A percentile compares a stretch with the other conserved stretches of the same genome.
Evolutionary conservation across 23 tunicate genomes (phyloP).

Genomic region (Trididemnum nubilum): DNA sequence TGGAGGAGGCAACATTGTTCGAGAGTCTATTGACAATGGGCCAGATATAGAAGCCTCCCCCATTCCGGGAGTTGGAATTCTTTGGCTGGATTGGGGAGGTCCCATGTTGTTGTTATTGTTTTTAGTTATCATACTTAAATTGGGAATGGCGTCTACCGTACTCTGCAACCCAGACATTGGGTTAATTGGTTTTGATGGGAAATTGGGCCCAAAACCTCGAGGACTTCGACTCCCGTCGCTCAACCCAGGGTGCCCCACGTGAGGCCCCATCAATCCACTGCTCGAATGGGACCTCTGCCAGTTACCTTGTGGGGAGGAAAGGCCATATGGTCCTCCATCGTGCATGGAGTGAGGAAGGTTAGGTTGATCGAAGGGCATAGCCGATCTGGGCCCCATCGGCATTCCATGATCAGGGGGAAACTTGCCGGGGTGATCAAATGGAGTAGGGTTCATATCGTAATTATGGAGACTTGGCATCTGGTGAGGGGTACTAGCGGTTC

Average conservation of each 20-base stretch:
- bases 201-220: slow-evolving; percentile 19
- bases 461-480: not conserved
- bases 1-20: slow-evolving; percentile 74
- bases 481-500: slow-evolving; percentile 28
- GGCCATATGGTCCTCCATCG: not conserved
- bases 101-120: slow-evolving; percentile 71
- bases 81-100: slow-evolving; percentile 45
- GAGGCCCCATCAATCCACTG: slow-evolving; percentile 46
- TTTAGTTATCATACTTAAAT: slow-evolving; percentile 40
- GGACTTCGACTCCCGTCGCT: slow-evolving; percentile 55
- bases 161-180: slow-evolving; percentile 91
- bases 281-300: slow-evolving; percentile 54
- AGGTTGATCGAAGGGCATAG: slow-evolving; percentile 37
- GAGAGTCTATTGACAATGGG: not conserved
- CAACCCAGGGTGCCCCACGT: not conserved
- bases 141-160: slow-evolving; percentile 81
- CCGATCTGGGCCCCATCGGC: slow-evolving; percentile 36
- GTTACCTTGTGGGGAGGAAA: slow-evolving; percentile 12
- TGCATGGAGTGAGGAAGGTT: not conserved
- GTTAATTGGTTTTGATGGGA: slow-evolving; percentile 35
- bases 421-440: slow-evolving; percentile 15
- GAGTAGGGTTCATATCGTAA: slow-evolving; percentile 2
- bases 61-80: slow-evolving; percentile 49
- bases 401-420: slow-evolving; percentile 9
- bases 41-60: slow-evolving; percentile 23